Conservation (phyloP, 2,888 invertebrate species). For the Dicyrtoma fusca region DNA sequence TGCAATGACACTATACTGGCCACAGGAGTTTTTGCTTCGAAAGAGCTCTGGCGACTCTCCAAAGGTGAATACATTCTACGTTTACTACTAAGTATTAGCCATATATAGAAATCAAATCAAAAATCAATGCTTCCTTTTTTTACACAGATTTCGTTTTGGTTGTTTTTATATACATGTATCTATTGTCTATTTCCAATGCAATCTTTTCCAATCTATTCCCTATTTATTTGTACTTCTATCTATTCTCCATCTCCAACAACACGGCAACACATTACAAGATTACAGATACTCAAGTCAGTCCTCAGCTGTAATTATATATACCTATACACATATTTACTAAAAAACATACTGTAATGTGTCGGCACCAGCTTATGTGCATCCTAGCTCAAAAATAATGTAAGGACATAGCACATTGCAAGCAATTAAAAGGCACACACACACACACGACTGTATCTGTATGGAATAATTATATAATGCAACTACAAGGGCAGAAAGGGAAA, state of each 20-base stretch:
- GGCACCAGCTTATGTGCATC: too few species aligned
- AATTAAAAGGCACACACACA: too few species aligned
- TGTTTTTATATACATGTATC: not conserved
- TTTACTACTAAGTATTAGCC: constrained; percentile 2
- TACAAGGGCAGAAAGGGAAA: too few species aligned
- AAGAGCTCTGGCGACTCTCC: constrained; percentile 98
- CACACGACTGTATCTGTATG: too few species aligned
- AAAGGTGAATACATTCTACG: constrained; percentile 70
- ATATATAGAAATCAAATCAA: not conserved
- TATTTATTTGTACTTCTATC: not conserved
- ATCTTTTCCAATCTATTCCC: not conserved
- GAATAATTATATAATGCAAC: too few species aligned
- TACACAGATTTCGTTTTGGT: too few species aligned
- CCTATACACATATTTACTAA: too few species aligned
- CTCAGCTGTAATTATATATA: not conserved
- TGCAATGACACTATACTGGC: constrained; percentile 99
- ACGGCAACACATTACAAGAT: not conserved
- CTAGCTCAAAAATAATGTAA: too few species aligned
- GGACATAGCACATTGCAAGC: too few species aligned
- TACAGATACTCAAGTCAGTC: not conserved
- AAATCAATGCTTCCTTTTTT: too few species aligned
- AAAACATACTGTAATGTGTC: too few species aligned
- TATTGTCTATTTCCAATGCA: not conserved
- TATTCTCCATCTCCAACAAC: not conserved
- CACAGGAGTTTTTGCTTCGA: constrained; percentile 99